A percentile compares a stretch with the other conserved stretches of the same genome.
Conservation (phyloP, 2,888 invertebrate genomes). For the Smittia sp. region DNA sequence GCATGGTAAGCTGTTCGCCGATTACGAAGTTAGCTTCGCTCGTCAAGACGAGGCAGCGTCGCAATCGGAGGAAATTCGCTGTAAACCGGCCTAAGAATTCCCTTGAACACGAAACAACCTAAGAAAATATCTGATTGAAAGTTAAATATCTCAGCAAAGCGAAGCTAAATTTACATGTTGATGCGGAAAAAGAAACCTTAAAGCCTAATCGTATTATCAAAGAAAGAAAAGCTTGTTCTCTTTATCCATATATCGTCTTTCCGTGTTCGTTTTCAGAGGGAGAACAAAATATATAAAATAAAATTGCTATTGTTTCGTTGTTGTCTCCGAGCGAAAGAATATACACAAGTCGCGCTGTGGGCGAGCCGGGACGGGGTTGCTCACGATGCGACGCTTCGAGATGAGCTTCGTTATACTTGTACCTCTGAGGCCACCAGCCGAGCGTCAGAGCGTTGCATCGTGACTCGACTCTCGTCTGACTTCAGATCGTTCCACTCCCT, state of each 20-base stretch:
- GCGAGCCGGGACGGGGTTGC: neutral
- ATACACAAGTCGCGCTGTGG: neutral
- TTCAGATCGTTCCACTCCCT: neutral
- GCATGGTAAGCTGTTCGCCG: neutral
- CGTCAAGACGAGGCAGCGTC: neutral
- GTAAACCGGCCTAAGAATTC: neutral
- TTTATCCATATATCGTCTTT: conserved; percentile 29
- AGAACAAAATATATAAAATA: conserved; percentile 27
- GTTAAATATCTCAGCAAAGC: neutral
- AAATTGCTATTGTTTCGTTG: conserved; percentile 6
- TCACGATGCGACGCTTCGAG: neutral
- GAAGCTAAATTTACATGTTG: conserved; percentile 8
- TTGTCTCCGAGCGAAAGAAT: conserved; percentile 21
- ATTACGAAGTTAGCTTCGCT: too few species aligned
- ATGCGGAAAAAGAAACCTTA: conserved; percentile 2
- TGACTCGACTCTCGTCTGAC: neutral
- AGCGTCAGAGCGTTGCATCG: neutral
- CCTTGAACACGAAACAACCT: neutral
- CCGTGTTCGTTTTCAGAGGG: conserved; percentile 31
- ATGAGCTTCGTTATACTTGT: neutral
- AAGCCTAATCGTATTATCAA: conserved; percentile 40
- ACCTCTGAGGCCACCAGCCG: neutral
- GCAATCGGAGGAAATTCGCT: neutral
- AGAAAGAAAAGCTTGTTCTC: conserved; percentile 31
- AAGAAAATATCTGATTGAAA: conserved; percentile 11